A percentile compares a stretch with the other conserved stretches of the same genome.
Conservation (phyloP, 2,113 vertebrate species). For the Malurus cyaneus region DNA sequence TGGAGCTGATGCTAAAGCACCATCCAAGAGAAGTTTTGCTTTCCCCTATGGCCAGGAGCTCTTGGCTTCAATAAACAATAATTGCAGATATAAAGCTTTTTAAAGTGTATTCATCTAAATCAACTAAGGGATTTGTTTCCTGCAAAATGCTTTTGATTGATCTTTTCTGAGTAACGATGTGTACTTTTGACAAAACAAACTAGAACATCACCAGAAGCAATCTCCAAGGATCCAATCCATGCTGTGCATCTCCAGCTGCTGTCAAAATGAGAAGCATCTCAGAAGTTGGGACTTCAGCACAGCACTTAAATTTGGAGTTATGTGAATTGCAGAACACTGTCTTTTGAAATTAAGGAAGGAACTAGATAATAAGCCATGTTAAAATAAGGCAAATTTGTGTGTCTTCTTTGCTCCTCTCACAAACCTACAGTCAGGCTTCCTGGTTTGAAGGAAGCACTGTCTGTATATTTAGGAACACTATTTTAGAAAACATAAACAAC, state of each 20-base stretch:
- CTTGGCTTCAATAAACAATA: background rate
- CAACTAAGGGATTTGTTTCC: background rate
- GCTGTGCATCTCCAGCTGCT: background rate
- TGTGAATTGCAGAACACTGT: background rate
- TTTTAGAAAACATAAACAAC: conserved; percentile 5
- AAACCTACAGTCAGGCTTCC: background rate
- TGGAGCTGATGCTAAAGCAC: background rate
- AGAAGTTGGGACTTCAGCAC: background rate
- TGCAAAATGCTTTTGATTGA: background rate
- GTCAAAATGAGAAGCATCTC: background rate
- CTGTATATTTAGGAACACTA: background rate
- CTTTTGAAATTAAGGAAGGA: background rate
- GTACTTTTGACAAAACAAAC: background rate
- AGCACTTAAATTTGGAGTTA: background rate
- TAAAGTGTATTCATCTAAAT: background rate
- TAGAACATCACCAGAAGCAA: background rate
- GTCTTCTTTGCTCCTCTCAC: background rate
- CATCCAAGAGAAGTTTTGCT: background rate
- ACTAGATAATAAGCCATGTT: background rate
- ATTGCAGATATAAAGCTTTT: background rate
- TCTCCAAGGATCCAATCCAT: background rate
- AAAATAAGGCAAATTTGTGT: background rate
- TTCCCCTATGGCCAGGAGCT: background rate
- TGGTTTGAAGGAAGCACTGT: background rate
- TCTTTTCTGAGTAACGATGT: background rate